Base-by-base conservation (phyloP, 2,113 vertebrate genomes). In the Psammodynastes pulverulentus region DNA sequence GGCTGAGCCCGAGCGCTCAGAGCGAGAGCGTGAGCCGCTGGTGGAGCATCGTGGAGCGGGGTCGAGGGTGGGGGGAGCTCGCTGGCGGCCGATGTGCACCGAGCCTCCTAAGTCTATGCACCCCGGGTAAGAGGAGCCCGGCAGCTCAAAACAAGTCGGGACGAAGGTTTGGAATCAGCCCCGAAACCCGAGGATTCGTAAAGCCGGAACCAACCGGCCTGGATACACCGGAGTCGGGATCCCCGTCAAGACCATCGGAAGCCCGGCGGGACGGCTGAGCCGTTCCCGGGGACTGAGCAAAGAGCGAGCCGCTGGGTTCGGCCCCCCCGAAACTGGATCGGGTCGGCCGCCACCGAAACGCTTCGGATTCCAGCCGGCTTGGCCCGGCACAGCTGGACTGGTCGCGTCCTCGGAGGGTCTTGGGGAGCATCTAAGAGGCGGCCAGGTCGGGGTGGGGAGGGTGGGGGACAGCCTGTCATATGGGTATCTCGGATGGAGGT, bases 1-100 rank as follows among this genome's bases (percentile, higher is more conserved):
- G 92, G 52, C 96, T 86, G 92, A 88, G 95, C 95, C 93, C 89
- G 94, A 86, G 90, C 79, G 45, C 92, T 52, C 93, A 95, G 94
- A 92, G 91, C 93, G 52, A 85, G 89, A 91, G 90, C 92, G 90
- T 34, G 89, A 58, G 67, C 86, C 52, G 67, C 92, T 0, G 67
- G 12, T 10, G 5, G 54, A 72, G 88, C n/a, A 52, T 56, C 7
- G 5, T 46, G 17, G 24, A 86, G 45, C 12, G 45, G 45, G 2
- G 62, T 5, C 1, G 0, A 23, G 88, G 9, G 1, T n/a, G n/a
- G n/a, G n/a, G n/a, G n/a, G n/a, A n/a, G 10, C 46, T 89, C 43
- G 88, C 56, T 52, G 62, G n/a, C 89, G 43, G 89, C 49, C 72
- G 79, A 24, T 0, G 90, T 13, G 84, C 53, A 1, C 45, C 29